Percentiles rank a stretch among this genome's conserved stretches.
phyloP scores from a whole-genome alignment of 1,140 invertebrate species.

The Acromyrmex echinatior region DNA sequence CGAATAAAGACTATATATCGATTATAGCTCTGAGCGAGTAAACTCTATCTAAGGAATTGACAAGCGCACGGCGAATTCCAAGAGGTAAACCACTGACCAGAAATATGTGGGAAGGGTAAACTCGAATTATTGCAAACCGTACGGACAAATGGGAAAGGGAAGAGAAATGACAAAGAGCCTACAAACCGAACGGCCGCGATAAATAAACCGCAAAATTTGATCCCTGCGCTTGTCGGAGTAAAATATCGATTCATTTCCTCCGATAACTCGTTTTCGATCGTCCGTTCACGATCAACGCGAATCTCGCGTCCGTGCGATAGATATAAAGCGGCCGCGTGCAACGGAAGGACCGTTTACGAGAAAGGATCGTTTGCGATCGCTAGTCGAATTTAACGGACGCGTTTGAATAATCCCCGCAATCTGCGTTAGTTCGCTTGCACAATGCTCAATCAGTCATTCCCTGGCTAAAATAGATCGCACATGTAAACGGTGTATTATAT shows the following conservation, averaged over 20 bases:
- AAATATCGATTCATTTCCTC: conserved; percentile 58
- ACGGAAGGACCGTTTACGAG: conserved; percentile 57
- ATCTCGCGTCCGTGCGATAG: conserved; percentile 39
- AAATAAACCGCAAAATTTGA: conserved; percentile 63
- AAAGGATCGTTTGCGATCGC: conserved; percentile 48
- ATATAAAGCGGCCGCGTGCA: conserved; percentile 53
- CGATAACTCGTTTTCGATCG: conserved; percentile 55
- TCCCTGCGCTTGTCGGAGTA: conserved; percentile 39
- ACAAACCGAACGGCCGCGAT: conserved; percentile 35
- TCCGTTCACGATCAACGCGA: conserved; percentile 36
- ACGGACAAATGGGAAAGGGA: conserved; percentile 42
- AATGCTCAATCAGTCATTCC: conserved; percentile 46
- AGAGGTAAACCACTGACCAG: conserved; percentile 40
- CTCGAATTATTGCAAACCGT: conserved; percentile 49
- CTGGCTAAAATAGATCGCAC: conserved; percentile 45
- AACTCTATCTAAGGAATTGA: conserved; percentile 46
- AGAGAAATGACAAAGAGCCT: conserved; percentile 55
- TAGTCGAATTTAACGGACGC: conserved; percentile 45
- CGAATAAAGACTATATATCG: conserved; percentile 23
- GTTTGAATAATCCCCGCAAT: conserved; percentile 56
- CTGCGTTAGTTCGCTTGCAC: conserved; percentile 34
- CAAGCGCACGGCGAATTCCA: conserved; percentile 39
- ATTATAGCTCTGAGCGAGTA: conserved; percentile 15
- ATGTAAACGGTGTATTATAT: conserved; percentile 39
- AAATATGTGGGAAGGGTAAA: conserved; percentile 28